phyloP scores from a whole-genome alignment of 2,797 vertebrate species.

The Apogon talboti region DNA sequence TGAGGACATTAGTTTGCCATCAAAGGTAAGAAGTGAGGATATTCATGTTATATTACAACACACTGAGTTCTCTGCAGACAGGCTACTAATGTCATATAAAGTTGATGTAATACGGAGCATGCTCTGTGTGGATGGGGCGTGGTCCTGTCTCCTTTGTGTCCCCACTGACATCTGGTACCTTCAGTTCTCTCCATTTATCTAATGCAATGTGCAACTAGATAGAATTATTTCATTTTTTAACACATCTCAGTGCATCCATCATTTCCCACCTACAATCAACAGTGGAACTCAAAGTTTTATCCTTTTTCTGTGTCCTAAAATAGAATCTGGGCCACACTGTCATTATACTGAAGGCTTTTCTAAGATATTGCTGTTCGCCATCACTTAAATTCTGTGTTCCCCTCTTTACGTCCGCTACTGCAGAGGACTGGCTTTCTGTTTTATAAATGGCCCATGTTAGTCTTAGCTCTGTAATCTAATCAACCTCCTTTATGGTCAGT shows the following conservation, averaged over 20 bases:
- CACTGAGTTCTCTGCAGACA: slow-evolving; percentile 38
- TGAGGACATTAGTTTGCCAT: background rate
- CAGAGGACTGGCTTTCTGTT: slow-evolving; percentile 58
- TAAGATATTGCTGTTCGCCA: slow-evolving; percentile 21
- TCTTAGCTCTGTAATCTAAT: slow-evolving; percentile 80
- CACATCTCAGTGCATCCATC: background rate
- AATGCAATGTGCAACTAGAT: background rate
- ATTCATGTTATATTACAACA: slow-evolving; percentile 1
- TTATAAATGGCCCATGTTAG: slow-evolving; percentile 75
- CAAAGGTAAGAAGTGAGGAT: background rate
- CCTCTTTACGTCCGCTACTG: slow-evolving; percentile 41
- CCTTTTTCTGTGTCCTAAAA: background rate
- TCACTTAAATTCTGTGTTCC: slow-evolving; percentile 10
- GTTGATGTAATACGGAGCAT: slow-evolving; percentile 75
- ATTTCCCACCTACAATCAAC: background rate
- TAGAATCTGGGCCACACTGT: slow-evolving; percentile 11
- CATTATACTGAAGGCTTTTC: background rate
- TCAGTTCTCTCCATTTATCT: slow-evolving; percentile 6
- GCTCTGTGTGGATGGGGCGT: slow-evolving; percentile 70
- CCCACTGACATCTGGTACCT: slow-evolving; percentile 21
- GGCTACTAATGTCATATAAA: slow-evolving; percentile 40
- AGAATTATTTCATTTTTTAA: background rate
- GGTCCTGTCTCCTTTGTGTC: slow-evolving; percentile 55
- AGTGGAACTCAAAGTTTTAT: slow-evolving; percentile 17
- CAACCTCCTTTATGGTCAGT: slow-evolving; percentile 72